Evolutionary conservation across 1,140 invertebrate genomes (phyloP).

Genomic region (Grapholita molesta): DNA sequence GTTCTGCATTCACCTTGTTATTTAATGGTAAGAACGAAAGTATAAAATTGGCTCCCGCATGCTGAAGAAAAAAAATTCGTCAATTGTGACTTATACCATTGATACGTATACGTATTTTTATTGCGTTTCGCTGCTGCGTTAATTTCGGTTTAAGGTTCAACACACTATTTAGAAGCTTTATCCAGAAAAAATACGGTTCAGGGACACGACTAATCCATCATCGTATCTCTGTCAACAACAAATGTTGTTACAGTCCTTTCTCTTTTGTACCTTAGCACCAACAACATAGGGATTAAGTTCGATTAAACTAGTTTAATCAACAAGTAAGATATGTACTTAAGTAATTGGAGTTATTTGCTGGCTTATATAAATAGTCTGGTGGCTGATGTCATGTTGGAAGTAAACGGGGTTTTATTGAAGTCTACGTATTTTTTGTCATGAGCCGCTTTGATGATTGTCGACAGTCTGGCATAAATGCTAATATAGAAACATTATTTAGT

Average conservation of each 20-base stretch:
- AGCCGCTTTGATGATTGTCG: neutral
- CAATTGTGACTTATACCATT: too few species aligned
- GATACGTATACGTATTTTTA: too few species aligned
- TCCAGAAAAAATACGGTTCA: too few species aligned
- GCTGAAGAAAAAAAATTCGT: too few species aligned
- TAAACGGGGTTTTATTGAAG: slow-evolving; percentile 5
- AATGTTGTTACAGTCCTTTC: neutral
- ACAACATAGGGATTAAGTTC: neutral
- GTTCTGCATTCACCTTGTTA: too few species aligned
- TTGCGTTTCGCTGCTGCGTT: too few species aligned
- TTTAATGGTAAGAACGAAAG: too few species aligned
- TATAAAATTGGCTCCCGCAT: too few species aligned
- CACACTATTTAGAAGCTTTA: too few species aligned
- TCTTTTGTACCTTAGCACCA: neutral
- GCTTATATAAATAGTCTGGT: slow-evolving; percentile 16
- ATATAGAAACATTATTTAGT: too few species aligned
- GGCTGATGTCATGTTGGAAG: slow-evolving; percentile 16
- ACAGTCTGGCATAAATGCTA: neutral
- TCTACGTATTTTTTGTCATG: neutral
- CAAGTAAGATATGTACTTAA: slow-evolving; percentile 7
- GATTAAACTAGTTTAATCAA: neutral
- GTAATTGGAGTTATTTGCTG: slow-evolving; percentile 13
- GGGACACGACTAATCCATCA: neutral
- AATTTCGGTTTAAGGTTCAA: too few species aligned
- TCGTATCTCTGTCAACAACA: neutral